Conservation (phyloP, 2,797 vertebrate genomes). For the Lepilemur septentrionalis region DNA sequence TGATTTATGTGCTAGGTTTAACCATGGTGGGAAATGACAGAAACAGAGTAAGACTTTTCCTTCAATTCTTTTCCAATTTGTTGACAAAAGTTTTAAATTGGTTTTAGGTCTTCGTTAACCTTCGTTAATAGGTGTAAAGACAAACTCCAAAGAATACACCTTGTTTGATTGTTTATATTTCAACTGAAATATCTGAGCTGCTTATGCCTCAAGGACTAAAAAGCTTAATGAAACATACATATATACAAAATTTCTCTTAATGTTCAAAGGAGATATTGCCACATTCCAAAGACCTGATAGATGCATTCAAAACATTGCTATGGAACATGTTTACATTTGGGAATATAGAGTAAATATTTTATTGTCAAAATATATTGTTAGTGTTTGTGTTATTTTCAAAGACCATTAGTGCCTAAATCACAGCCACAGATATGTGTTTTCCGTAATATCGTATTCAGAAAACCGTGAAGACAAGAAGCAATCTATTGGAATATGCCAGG, state of each 20-base stretch:
- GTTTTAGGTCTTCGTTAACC: neutral
- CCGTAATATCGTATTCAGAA: neutral
- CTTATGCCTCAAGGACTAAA: neutral
- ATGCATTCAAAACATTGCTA: neutral
- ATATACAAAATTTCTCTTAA: neutral
- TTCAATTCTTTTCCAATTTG: slow-evolving; percentile 29
- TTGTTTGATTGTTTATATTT: slow-evolving; percentile 13
- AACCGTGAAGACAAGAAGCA: neutral
- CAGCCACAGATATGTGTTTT: neutral
- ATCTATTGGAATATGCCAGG: neutral
- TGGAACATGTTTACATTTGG: neutral
- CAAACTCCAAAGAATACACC: neutral
- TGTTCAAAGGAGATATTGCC: neutral
- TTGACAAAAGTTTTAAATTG: neutral
- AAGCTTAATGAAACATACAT: neutral
- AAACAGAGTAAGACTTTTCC: neutral
- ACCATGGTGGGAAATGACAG: neutral
- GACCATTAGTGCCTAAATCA: neutral
- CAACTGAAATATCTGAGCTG: neutral
- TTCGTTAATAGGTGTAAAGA: neutral
- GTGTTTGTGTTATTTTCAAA: neutral
- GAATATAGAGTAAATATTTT: neutral
- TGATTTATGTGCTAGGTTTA: slow-evolving; percentile 29
- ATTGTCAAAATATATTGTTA: neutral
- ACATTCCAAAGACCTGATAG: neutral